Conservation (phyloP, 1,140 invertebrate species). For the Diabrotica virgifera region DNA sequence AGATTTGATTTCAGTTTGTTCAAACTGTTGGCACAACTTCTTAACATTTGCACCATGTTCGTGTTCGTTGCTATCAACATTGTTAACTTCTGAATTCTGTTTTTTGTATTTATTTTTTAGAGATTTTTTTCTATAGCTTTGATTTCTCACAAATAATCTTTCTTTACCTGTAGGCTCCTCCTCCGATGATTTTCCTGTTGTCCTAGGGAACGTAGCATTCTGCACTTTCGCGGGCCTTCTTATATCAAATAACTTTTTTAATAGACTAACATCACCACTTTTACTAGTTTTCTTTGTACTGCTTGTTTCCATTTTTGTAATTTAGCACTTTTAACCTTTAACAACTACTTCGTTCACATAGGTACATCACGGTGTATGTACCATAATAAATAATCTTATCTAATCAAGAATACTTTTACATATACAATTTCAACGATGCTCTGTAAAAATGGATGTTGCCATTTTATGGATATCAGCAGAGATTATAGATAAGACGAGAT, state of each 20-base stretch:
- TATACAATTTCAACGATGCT: no score
- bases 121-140: not conserved
- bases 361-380: no score
- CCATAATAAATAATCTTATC: no score
- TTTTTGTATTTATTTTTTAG: slow-evolving; percentile 10
- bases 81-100: not conserved
- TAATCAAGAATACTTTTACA: no score
- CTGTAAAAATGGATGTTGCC: no score
- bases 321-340: no score
- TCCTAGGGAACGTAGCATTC: not conserved
- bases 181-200: not conserved
- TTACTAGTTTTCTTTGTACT: not conserved
- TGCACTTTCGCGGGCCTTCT: slow-evolving; percentile 5
- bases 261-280: not conserved
- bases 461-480: no score
- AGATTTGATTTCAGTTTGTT: not conserved
- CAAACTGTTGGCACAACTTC: not conserved
- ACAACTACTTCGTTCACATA: no score
- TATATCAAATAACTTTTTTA: slow-evolving; percentile 12
- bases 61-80: no score
- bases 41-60: not conserved
- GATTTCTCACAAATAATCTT: slow-evolving; percentile 4
- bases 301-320: not conserved
- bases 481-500: no score
- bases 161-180: not conserved